phyloP scores from a whole-genome alignment of 2,113 vertebrate species.

The Pachyramphus minor region DNA sequence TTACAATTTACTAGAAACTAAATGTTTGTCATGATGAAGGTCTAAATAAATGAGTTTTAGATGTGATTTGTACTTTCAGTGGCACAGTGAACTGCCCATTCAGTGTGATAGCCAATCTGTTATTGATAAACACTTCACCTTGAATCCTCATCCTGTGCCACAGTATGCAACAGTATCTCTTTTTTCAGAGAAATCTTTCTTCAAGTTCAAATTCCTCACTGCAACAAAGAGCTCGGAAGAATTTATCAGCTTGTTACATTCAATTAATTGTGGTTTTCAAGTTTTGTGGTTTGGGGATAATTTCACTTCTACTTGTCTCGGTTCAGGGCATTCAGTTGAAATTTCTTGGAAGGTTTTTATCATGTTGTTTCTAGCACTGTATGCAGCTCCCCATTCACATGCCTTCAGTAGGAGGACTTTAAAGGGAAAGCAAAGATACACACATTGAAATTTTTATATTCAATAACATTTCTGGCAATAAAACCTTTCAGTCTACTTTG shows the following conservation, averaged over 20 bases:
- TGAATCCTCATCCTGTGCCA: not conserved
- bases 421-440: not conserved
- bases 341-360: not conserved
- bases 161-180: not conserved
- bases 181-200: not conserved
- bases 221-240: not conserved
- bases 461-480: not conserved
- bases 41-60: not conserved
- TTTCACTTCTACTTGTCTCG: not conserved
- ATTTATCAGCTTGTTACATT: not conserved
- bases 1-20: not conserved
- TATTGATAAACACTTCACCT: not conserved
- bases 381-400: not conserved
- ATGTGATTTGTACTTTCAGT: not conserved
- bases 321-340: not conserved
- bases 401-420: not conserved
- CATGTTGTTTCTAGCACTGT: accelerated
- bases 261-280: not conserved
- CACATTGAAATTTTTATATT: not conserved
- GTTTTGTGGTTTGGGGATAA: accelerated
- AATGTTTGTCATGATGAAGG: not conserved
- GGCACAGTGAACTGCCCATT: not conserved
- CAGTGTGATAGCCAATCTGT: not conserved
- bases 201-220: not conserved
- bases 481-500: not conserved